These are phyloP conservation scores for Drosophila lowei DNA, from an alignment of 1,140 invertebrate species.

Conservation along the genomic window DNA sequence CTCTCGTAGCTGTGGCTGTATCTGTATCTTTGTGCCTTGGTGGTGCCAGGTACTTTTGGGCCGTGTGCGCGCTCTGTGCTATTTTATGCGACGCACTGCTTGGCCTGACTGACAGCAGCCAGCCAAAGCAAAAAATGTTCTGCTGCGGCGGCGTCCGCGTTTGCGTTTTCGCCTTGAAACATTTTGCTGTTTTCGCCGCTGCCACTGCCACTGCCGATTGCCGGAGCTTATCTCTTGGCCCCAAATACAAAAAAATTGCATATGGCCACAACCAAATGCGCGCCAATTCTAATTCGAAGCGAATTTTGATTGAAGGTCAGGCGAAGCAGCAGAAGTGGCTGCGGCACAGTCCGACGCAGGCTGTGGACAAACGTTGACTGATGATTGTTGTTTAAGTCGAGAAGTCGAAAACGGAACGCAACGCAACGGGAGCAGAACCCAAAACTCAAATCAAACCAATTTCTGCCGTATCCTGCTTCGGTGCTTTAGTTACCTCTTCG, in stretches of 20 bases:
- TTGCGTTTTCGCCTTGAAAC: conserved; percentile 81
- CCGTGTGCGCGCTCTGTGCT: conserved; percentile 72
- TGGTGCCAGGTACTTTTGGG: conserved; percentile 69
- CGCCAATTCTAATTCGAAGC: conserved; percentile 75
- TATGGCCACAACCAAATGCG: conserved; percentile 55
- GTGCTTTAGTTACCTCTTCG: conserved; percentile 24
- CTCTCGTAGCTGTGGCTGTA: conserved; percentile 40
- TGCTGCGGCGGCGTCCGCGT: conserved; percentile 53
- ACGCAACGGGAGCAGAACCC: conserved; percentile 46
- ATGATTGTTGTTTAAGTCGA: conserved; percentile 61
- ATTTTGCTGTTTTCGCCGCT: conserved; percentile 59
- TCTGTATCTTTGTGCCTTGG: conserved; percentile 48
- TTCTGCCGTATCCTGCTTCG: conserved; percentile 34
- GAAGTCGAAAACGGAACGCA: conserved; percentile 40
- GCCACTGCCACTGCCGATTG: conserved; percentile 23
- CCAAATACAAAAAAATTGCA: conserved; percentile 57
- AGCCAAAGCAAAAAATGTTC: conserved; percentile 25
- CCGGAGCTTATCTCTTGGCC: conserved; percentile 70
- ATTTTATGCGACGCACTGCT: conserved; percentile 73
- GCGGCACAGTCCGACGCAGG: conserved; percentile 50
- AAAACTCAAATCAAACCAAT: conserved; percentile 38
- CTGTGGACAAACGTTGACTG: conserved; percentile 74
- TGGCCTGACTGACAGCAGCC: conserved; percentile 43
- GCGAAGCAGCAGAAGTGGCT: conserved; percentile 15
- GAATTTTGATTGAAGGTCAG: conserved; percentile 71